phyloP scores from a whole-genome alignment of 1,140 invertebrate genomes.

The Luehdorfia chinensis region DNA sequence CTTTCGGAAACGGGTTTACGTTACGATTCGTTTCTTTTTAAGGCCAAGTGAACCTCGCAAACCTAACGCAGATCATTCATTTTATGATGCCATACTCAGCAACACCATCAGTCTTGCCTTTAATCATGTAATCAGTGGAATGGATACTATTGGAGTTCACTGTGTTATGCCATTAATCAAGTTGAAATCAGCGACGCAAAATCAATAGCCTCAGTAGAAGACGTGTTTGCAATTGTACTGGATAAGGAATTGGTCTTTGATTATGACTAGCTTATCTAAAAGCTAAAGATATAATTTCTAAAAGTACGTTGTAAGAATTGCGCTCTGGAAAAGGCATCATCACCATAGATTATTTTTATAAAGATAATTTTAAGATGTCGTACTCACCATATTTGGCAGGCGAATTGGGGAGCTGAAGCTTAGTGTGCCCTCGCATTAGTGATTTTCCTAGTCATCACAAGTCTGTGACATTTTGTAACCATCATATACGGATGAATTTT shows the following conservation, averaged over 20 bases:
- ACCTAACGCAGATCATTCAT: conserved; percentile 4
- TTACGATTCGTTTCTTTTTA: conserved; percentile 10
- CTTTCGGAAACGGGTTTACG: conserved; percentile 2
- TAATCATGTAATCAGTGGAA: conserved; percentile 44
- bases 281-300: too few species aligned
- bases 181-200: conserved; percentile 38
- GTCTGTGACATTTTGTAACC: too few species aligned
- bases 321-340: too few species aligned
- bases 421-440: too few species aligned
- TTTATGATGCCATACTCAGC: conserved; percentile 7
- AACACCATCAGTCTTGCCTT: conserved; percentile 33
- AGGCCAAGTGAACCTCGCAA: neutral
- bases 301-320: too few species aligned
- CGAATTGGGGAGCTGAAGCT: too few species aligned
- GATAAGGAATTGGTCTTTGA: conserved; percentile 29
- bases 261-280: too few species aligned
- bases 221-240: conserved; percentile 25
- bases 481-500: too few species aligned
- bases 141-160: conserved; percentile 38
- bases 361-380: too few species aligned
- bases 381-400: too few species aligned
- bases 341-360: too few species aligned
- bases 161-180: conserved; percentile 37
- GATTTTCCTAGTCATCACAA: too few species aligned
- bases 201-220: conserved; percentile 33